Evolutionary conservation across 2,113 vertebrate genomes (phyloP).

Genomic region (Cygnus atratus): DNA sequence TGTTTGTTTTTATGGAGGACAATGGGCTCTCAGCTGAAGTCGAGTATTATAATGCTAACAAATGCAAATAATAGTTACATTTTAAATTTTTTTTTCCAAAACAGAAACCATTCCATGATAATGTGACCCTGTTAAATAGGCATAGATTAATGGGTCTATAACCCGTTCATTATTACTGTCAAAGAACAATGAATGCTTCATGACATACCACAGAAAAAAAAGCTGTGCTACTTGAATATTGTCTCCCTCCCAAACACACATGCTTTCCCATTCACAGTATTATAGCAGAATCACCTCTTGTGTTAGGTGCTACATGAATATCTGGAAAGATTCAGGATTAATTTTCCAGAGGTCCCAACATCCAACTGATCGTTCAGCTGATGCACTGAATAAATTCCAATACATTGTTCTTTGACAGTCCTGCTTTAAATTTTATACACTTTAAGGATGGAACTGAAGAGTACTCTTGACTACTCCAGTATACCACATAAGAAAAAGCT

Average conservation of each 20-base stretch:
- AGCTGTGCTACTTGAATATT: neutral
- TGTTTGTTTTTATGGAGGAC: neutral
- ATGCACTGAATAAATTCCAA: neutral
- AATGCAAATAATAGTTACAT: neutral
- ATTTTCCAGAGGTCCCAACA: neutral
- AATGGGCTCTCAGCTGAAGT: neutral
- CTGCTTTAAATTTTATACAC: neutral
- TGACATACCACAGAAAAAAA: neutral
- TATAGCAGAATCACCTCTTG: neutral
- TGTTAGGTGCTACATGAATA: neutral
- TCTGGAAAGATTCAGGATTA: neutral
- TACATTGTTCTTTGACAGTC: neutral
- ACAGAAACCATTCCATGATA: neutral
- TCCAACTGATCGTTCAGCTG: neutral
- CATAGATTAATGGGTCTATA: neutral
- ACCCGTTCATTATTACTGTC: neutral
- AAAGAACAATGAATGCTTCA: neutral
- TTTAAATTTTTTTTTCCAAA: neutral
- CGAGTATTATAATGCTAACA: neutral
- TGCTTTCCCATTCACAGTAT: neutral
- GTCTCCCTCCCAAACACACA: neutral
- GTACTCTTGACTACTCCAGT: neutral
- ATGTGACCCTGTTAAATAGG: neutral
- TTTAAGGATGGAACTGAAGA: neutral
- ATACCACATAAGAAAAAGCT: neutral